phyloP scores from a whole-genome alignment of 1,140 invertebrate species.

The Bombus pascuorum region DNA sequence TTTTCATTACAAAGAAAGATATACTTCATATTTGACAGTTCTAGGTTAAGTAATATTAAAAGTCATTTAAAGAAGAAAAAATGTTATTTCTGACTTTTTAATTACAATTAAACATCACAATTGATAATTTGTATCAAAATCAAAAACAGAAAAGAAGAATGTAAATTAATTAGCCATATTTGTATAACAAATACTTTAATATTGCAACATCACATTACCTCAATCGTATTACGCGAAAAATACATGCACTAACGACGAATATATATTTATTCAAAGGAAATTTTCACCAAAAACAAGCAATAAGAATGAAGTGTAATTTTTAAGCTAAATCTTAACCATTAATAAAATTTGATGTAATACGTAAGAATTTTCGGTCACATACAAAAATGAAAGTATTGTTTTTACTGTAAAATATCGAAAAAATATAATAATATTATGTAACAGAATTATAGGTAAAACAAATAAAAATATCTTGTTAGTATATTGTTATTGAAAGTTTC shows the following conservation, averaged over 20 bases:
- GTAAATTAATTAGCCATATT: neutral
- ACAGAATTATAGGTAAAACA: neutral
- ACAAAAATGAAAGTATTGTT: neutral
- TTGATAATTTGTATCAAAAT: neutral
- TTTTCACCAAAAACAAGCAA: neutral
- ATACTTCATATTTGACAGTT: slow-evolving; percentile 25
- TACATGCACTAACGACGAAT: neutral
- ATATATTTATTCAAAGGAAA: neutral
- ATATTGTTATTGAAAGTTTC: neutral
- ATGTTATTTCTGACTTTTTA: neutral
- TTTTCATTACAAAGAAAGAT: neutral
- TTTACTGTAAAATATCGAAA: neutral
- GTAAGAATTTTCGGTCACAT: neutral
- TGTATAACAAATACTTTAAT: neutral
- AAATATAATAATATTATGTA: neutral
- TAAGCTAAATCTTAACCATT: neutral
- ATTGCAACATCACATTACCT: slow-evolving; percentile 13
- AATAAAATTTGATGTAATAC: neutral
- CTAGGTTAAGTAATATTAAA: slow-evolving; percentile 40
- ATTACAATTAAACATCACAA: neutral
- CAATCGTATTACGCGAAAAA: neutral
- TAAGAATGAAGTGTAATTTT: neutral
- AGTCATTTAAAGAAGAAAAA: neutral
- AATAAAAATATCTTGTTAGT: neutral
- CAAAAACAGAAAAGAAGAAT: neutral